Evolutionary conservation across 1,140 invertebrate genomes (phyloP), one percentile per base, ranked within the genome.

Genomic region (Coelopa frigida): DNA sequence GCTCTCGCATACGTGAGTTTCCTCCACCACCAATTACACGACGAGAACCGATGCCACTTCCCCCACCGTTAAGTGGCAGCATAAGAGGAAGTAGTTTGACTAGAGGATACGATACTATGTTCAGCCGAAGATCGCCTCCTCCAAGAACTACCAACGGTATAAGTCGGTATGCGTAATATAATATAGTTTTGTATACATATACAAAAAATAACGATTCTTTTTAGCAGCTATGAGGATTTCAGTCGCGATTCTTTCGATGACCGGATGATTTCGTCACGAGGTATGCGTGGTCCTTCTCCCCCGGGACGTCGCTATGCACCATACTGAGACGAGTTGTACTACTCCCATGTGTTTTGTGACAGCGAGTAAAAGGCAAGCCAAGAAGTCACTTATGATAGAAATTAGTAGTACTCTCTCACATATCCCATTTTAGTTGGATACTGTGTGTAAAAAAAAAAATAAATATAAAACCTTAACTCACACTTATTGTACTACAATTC

Each of bases 211-310:
- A 21, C 20, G 18, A 36, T 44, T 41, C 36, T 3, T 12, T 21
- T 65, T 71, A n/a, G 63, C 63, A 79, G 85, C 73, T 88, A 85
- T 74, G 85, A 88, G 75, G 85, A 87, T 74, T 87, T 87, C 65
- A 87, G 84, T 70, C 76, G 85, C 53, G 85, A 87, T 72, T 83
- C 83, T 32, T 87, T 87, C 73, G 85, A 88, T 73, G 84, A 88
- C 58, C 80, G 84, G 71, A 83, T 84, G 82, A 86, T 78, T 74
- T 75, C 76, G 50, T 75, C 76, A 48, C 66, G 58, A 45, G 71
- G 67, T 50, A 56, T 65, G 56, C 59, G 62, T 21, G 57, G 60
- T 54, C 59, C 61, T 15, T 65, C 82, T 49, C 85, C 85, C 54
- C 84, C 84, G 50, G 80, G 83, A 42, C 79, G 84, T 70, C 79